Base-by-base conservation (phyloP, 1,140 invertebrate species). In the Anoplophora glabripennis region DNA sequence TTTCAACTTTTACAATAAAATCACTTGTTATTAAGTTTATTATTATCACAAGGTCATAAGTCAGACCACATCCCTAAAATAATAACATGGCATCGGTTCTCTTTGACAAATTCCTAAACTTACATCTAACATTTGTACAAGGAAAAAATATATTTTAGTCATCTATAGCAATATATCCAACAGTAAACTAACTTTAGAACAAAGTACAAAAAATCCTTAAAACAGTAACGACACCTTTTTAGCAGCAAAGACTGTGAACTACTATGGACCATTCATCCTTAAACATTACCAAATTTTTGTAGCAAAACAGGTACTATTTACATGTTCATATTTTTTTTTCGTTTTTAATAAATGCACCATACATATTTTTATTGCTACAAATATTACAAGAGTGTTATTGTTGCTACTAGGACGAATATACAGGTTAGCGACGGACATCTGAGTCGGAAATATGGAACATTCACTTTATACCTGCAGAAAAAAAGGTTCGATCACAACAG, bases 391-490 rank as follows among this genome's bases (percentile, higher is more conserved):
- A 28, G 21, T 28, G 21, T 53, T 46, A 46, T 54, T 60, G 49
- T 60, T 46, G 53, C 34, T 15, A 40, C 36, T 54, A 33, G 58
- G 58, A 60, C 58, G 58, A 60, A 34, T 53, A 60, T 45, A 60
- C 35, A 21, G 38, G 53, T 53, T 46, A 47, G 33, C 44, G 58
- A 60, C 58, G 58, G 58, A 60, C n/a, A 21, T 41, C 54, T 54
- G 33, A 53, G 21, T 45, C 54, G 37, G 52, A 51, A 60, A 38
- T 46, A 36, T n/a, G 21, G 47, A 11, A 51, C 53, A 48, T 42
- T 44, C 44, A 49, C 55, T 37, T 42, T 14, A 11, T 14, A 49
- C 34, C 28, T 28, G 9, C 4, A 35, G 37, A 34, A 12, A 36
- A n/a, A 28, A 28, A 28, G 21, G 21, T 28, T 51, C 40, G 42